Evolutionary conservation across 2,113 vertebrate genomes (phyloP).

Genomic region (Sialia sialis): DNA sequence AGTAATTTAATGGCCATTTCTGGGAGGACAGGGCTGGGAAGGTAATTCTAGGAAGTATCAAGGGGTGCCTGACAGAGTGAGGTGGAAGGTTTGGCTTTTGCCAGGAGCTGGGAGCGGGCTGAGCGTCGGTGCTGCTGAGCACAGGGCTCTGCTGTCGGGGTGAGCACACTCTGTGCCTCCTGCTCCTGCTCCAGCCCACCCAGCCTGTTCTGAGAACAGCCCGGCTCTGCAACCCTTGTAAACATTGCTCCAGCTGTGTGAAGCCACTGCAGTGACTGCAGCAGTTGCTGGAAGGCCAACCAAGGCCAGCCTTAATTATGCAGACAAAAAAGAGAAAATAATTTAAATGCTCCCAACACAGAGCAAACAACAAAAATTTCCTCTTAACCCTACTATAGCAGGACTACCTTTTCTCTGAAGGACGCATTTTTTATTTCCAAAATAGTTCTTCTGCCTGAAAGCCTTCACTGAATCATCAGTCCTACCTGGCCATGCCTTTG

Average conservation of each 20-base stretch:
- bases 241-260: slow-evolving; percentile 25
- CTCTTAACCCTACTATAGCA: background rate
- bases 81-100: background rate
- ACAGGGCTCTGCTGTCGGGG: rapidly evolving
- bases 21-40: background rate
- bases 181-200: slow-evolving; percentile 30
- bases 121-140: rapidly evolving
- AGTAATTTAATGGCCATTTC: slow-evolving; percentile 33
- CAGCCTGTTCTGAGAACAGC: slow-evolving; percentile 16
- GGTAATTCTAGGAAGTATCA: background rate
- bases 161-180: background rate
- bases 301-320: slow-evolving; percentile 9
- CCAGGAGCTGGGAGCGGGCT: background rate
- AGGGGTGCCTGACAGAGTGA: background rate
- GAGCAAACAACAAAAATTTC: background rate
- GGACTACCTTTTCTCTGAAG: background rate
- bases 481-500: background rate
- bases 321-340: slow-evolving; percentile 9
- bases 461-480: background rate
- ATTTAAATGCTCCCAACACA: background rate
- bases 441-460: background rate
- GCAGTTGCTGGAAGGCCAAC: slow-evolving; percentile 1
- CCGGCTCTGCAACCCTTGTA: background rate
- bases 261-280: background rate
- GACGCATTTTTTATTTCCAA: background rate